Conservation (phyloP, 2,888 invertebrate genomes). For the Dryocosmus kuriphilus region DNA sequence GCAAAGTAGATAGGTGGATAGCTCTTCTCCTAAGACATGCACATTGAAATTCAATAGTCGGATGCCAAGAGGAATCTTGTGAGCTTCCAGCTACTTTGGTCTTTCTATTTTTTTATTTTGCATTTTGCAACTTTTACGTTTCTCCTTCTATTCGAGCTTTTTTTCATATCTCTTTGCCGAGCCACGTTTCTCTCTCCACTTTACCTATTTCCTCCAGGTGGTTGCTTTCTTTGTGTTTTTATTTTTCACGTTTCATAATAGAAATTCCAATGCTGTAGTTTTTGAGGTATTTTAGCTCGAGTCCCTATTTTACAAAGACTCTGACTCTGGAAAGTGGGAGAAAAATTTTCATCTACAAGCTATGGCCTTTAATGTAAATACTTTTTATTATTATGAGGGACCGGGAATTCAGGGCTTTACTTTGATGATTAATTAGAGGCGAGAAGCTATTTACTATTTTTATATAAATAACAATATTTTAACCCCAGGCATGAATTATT, state of each 20-base stretch:
- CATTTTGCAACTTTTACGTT: conserved; percentile 49
- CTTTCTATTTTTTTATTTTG: conserved; percentile 46
- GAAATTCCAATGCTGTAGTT: background rate
- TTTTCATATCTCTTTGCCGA: conserved; percentile 28
- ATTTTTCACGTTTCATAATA: background rate
- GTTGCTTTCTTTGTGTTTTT: background rate
- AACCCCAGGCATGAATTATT: background rate
- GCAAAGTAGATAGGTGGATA: conserved; percentile 51
- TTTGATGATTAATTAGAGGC: background rate
- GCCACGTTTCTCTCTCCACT: background rate
- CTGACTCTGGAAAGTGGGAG: background rate
- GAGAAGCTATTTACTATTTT: background rate
- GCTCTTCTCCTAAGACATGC: conserved; percentile 52
- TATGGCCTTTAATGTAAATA: background rate
- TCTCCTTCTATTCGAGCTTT: conserved; percentile 47
- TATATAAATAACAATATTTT: background rate
- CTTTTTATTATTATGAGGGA: background rate
- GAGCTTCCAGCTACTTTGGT: conserved; percentile 52
- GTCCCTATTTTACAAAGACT: background rate
- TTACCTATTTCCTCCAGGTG: background rate
- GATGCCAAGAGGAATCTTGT: conserved; percentile 58
- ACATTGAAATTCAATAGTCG: conserved; percentile 68
- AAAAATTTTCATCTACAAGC: background rate
- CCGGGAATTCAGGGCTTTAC: background rate
- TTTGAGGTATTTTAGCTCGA: background rate